Percentiles rank a stretch among this genome's conserved stretches.
These are phyloP conservation scores for Pterocles burchelli DNA, from an alignment of 2,113 vertebrate species.

Conservation along the genomic window DNA sequence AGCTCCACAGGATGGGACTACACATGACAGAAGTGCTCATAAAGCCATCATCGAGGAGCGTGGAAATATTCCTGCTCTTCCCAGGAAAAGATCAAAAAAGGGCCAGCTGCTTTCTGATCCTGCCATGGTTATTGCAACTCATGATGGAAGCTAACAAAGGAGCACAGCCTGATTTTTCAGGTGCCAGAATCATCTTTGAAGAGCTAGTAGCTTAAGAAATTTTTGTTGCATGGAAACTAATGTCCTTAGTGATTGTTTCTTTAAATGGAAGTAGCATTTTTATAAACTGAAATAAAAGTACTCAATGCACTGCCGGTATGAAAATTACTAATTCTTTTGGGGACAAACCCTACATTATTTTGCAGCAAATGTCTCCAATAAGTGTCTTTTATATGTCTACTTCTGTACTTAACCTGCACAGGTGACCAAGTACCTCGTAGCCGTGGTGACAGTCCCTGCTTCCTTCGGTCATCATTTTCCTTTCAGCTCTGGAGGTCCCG, in stretches of 20 bases:
- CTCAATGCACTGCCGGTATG: not conserved
- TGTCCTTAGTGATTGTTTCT: not conserved
- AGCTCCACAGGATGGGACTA: rapidly evolving
- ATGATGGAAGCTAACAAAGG: not conserved
- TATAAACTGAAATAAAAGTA: not conserved
- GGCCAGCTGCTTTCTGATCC: not conserved
- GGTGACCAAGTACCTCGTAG: not conserved
- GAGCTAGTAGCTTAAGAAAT: not conserved
- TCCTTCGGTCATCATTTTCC: not conserved
- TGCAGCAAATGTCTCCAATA: not conserved
- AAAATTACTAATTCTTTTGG: not conserved
- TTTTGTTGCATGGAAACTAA: not conserved
- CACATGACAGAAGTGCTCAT: not conserved
- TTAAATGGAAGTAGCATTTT: not conserved
- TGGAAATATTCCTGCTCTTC: not conserved
- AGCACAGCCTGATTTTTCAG: not conserved
- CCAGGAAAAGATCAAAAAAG: not conserved
- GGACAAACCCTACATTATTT: not conserved
- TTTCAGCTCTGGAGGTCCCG: not conserved
- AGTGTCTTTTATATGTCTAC: not conserved
- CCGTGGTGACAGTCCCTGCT: not conserved
- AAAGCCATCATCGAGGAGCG: not conserved
- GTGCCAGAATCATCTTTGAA: not conserved
- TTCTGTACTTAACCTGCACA: not conserved
- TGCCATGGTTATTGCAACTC: not conserved